Conservation (phyloP, 2,888 invertebrate species). For the Halictus quadricinctus region DNA sequence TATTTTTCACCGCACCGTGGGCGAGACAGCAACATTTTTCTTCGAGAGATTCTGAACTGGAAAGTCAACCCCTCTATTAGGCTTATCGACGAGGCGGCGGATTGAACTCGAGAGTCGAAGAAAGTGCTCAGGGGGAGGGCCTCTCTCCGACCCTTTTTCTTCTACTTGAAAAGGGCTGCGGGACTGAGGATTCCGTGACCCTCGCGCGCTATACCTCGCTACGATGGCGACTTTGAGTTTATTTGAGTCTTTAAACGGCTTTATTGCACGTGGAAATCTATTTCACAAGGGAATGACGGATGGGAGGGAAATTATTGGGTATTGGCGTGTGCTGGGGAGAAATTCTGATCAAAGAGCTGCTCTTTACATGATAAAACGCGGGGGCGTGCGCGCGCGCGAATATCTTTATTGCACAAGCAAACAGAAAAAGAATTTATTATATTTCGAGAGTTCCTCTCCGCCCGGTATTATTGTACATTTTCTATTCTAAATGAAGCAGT, state of each 20-base stretch:
- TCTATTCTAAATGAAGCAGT: background rate
- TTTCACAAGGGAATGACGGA: background rate
- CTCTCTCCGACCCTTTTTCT: slow-evolving; percentile 2
- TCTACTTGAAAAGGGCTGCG: slow-evolving; percentile 7
- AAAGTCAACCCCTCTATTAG: slow-evolving; percentile 25
- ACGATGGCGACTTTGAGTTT: background rate
- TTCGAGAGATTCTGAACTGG: background rate
- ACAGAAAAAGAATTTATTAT: background rate
- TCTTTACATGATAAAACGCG: background rate
- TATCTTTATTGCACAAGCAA: background rate
- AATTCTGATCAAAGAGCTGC: background rate
- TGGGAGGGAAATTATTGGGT: background rate
- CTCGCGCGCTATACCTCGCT: background rate
- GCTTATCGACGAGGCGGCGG: slow-evolving; percentile 14
- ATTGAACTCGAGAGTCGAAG: slow-evolving; percentile 21
- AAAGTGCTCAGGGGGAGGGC: background rate
- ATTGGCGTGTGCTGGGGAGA: background rate
- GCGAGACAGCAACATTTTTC: slow-evolving; percentile 7
- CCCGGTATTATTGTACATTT: background rate
- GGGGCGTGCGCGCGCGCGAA: background rate
- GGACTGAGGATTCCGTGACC: slow-evolving; percentile 6
- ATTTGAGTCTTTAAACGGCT: background rate
- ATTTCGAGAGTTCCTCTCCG: background rate
- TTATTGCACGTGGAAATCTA: slow-evolving; percentile 11
- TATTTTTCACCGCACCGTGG: background rate